Evolutionary conservation across 2,113 vertebrate genomes (phyloP), one percentile per base, ranked within the genome.

Genomic region (Excalfactoria chinensis): DNA sequence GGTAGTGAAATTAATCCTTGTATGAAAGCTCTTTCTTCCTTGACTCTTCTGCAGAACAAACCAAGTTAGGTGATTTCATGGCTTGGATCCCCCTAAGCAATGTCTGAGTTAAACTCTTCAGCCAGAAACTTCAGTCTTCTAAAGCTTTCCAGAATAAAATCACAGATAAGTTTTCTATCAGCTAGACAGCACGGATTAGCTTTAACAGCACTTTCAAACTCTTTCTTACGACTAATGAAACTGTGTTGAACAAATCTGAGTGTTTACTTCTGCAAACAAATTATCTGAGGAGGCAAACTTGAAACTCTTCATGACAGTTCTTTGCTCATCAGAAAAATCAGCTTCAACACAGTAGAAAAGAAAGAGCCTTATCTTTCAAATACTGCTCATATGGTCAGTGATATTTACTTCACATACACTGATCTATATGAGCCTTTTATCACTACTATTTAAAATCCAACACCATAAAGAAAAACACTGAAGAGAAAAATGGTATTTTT

Each of bases 1-100:
- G 91, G n/a, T 76, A 84, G 56, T 91, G 95, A 96, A 96, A 96
- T 88, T 86, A 93, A 67, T 86, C 88, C 23, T 55, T 82, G n/a
- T 44, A 82, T 59, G 17, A 93, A 71, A 76, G 48, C 5, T 92
- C 30, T 89, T 91, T 85, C 84, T 17, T 4, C 37, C 13, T 40
- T 46, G 35, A 28, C 34, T 74, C 93, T 96, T 75, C 82, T 18
- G 82, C 18, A 48, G 43, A 86, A 68, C 15, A 35, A 69, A 63
- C 46, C 14, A 66, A 62, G 32, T 69, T 22, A 68, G 46, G 51
- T 34, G 56, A 34, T 35, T 66, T 76, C 79, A 77, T 49, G 13
- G 26, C 79, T 73, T 63, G 26, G 22, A 67, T 74, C 5, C 23
- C 74, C 46, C 11, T 23, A 48, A 83, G 32, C 41, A 60, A 40